Evolutionary conservation across 2,113 vertebrate species (phyloP).

Genomic region (Capra hircus): DNA sequence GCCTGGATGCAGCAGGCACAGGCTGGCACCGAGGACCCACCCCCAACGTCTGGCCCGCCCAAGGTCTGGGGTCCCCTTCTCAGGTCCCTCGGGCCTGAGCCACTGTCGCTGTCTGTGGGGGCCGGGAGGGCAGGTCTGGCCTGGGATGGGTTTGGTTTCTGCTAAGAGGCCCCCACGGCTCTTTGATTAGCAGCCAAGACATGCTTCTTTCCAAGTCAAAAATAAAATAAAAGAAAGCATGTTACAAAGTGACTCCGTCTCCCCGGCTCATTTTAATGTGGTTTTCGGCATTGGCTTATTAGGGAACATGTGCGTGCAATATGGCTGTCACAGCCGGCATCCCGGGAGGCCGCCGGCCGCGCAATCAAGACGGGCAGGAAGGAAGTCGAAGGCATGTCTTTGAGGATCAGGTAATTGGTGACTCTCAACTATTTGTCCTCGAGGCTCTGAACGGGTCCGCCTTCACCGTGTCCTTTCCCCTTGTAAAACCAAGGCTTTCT

Average conservation of each 20-base stretch:
- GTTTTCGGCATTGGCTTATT: slow-evolving; percentile 80
- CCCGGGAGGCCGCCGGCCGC: background rate
- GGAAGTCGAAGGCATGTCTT: background rate
- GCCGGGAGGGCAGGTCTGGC: slow-evolving; percentile 52
- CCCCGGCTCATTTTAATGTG: slow-evolving; percentile 80
- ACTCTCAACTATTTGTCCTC: background rate
- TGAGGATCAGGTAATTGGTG: slow-evolving; percentile 2
- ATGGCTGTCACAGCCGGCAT: slow-evolving; percentile 71
- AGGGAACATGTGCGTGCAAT: slow-evolving; percentile 82
- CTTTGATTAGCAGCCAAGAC: slow-evolving; percentile 80
- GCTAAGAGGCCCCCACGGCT: slow-evolving; percentile 67
- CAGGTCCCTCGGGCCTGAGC: slow-evolving; percentile 49
- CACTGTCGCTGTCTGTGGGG: slow-evolving; percentile 58
- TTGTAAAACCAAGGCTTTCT: background rate
- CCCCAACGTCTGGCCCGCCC: background rate
- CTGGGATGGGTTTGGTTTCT: slow-evolving; percentile 62
- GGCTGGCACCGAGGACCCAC: background rate
- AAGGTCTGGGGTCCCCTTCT: background rate
- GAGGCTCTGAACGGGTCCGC: background rate
- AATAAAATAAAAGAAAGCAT: slow-evolving; percentile 79
- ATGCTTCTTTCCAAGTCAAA: slow-evolving; percentile 75
- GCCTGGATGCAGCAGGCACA: background rate
- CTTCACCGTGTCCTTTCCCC: background rate
- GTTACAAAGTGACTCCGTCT: slow-evolving; percentile 75
- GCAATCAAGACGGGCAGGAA: background rate